Evolutionary conservation across 2,113 vertebrate species (phyloP).

Genomic region (Scytalopus superciliaris): DNA sequence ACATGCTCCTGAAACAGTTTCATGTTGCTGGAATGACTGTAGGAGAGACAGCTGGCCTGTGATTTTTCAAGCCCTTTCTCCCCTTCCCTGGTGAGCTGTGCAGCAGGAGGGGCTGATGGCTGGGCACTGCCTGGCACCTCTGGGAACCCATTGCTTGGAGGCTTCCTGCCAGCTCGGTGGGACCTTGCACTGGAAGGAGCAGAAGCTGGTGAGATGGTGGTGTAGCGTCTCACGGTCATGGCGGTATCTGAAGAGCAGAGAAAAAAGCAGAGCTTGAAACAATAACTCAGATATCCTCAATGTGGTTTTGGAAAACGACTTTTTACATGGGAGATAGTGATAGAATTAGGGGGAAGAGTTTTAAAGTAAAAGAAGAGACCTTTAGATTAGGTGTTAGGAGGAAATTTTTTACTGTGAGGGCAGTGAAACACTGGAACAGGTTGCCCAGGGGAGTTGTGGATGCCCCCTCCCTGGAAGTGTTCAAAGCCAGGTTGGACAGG

Average conservation of each 20-base stretch:
- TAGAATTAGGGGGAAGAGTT: background rate
- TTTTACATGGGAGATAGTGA: background rate
- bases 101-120: background rate
- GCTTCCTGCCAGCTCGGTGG: background rate
- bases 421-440: background rate
- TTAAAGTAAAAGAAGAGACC: background rate
- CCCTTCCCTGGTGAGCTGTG: background rate
- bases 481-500: background rate
- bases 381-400: background rate
- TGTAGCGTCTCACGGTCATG: constrained; percentile 93
- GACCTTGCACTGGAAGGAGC: constrained; percentile 42
- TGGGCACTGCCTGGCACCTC: background rate
- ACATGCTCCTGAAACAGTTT: constrained; percentile 76
- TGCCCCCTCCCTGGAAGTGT: background rate
- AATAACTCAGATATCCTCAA: background rate
- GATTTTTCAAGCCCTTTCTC: background rate
- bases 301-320: background rate
- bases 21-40: constrained; percentile 36
- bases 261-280: background rate
- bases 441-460: background rate
- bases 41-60: background rate
- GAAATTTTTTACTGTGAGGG: background rate
- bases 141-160: background rate
- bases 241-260: constrained; percentile 73
- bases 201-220: constrained; percentile 62